Evolutionary conservation across 2,113 vertebrate species (phyloP).

Genomic region (Marcusenius ussheri): DNA sequence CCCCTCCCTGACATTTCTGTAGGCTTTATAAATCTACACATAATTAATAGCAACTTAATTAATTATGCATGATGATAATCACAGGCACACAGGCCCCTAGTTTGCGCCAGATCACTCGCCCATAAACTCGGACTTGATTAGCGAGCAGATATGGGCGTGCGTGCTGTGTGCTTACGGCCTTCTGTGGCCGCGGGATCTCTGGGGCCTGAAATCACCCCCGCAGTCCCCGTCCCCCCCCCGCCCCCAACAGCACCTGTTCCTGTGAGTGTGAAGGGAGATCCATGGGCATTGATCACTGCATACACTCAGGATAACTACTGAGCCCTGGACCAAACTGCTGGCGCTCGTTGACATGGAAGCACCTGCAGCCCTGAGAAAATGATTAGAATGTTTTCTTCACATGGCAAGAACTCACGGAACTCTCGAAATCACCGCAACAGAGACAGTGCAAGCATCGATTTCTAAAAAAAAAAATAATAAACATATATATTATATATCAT

Average conservation of each 20-base stretch:
- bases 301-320: not conserved
- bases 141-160: not conserved
- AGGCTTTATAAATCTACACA: not conserved
- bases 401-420: not conserved
- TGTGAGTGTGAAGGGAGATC: not conserved
- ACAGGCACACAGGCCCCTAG: not conserved
- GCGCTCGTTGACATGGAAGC: not conserved
- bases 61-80: not conserved
- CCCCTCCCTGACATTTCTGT: not conserved
- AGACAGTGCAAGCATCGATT: not conserved
- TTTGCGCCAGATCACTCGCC: no score
- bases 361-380: not conserved
- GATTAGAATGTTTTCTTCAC: not conserved
- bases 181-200: not conserved
- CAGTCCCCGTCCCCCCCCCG: not conserved
- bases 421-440: not conserved
- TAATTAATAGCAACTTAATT: not conserved
- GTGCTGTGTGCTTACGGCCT: not conserved
- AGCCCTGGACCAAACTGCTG: not conserved
- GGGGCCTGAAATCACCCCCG: not conserved
- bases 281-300: not conserved
- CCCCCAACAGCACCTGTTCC: not conserved
- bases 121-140: not conserved
- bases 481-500: not conserved
- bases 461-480: not conserved